Base-by-base conservation (phyloP, 2,797 vertebrate genomes). In the Heliangelus exortis region DNA sequence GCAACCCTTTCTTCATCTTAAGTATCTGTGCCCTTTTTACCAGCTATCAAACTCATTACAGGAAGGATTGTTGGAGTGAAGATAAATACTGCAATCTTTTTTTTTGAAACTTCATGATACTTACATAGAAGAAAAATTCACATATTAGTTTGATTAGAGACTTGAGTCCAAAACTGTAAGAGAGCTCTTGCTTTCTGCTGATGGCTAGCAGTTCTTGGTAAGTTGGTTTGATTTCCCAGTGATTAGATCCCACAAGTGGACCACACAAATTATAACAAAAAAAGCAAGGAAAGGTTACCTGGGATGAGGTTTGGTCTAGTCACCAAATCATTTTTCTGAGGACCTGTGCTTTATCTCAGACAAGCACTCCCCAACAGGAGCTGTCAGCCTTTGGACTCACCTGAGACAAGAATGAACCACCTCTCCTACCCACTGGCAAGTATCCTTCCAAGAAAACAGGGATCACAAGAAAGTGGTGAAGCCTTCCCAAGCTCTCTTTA, bases 151-250 rank as follows among this genome's bases (percentile, higher is more conserved):
- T 75, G 33, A 67, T n/a, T 51, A 72, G 72, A 13, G 48, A 82
- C 31, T 23, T 11, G 17, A 88, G 36, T 41, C 34, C 41, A 43
- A 63, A 93, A 54, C 7, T 55, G 41, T 12, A n/a, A 66, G 15
- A 53, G 45, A 84, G n/a, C 12, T 90, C 34, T 78, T n/a, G 15
- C 15, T 82, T 55, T 9, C 15, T 51, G 43, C 39, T 59, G 22
- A 7, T 48, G 20, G 43, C 45, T 12, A 26, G 9, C 0, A 0
- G 11, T 10, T 66, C 15, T 33, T 55, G 17, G 18, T 48, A 33
- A 45, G 15, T 19, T 57, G 41, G 76, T 72, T 28, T 57, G 50
- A 61, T 22, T 15, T 53, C 41, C 39, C 31, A 22, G 10, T n/a
- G 21, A 47, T 66, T 34, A 84, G 48, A 73, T 47, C 7, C 4